Percentiles rank a stretch among this genome's conserved stretches.
Evolutionary conservation across 2,888 invertebrate genomes (phyloP).

Genomic region (Hypomecis punctinalis): DNA sequence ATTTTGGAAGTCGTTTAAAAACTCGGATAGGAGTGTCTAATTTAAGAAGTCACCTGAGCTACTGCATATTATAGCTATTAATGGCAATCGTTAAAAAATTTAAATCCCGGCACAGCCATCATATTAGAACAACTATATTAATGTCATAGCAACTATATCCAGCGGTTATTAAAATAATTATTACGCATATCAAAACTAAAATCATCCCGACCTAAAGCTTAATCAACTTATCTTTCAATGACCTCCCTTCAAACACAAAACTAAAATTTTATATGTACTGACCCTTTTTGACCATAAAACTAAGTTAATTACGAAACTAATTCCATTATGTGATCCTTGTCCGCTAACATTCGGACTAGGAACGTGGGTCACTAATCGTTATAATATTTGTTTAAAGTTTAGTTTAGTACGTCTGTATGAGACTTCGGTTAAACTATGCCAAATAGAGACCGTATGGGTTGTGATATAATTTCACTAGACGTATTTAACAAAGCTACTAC

Average conservation of each 20-base stretch:
- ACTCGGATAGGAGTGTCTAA: too few species aligned
- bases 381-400: constrained; percentile 43
- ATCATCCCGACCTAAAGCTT: constrained; percentile 7
- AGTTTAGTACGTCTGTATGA: constrained; percentile 23
- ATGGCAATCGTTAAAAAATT: too few species aligned
- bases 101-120: too few species aligned
- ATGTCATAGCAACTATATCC: neutral
- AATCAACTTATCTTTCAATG: constrained; percentile 28
- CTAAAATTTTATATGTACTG: constrained; percentile 63
- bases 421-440: constrained; percentile 8
- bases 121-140: neutral
- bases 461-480: neutral
- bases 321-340: constrained; percentile 64
- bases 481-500: too few species aligned
- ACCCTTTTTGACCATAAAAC: constrained; percentile 68
- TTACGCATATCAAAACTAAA: constrained; percentile 14
- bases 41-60: too few species aligned
- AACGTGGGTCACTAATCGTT: constrained; percentile 54
- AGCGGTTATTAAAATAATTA: constrained; percentile 1
- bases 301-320: constrained; percentile 73
- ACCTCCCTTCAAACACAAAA: constrained; percentile 50
- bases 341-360: constrained; percentile 49
- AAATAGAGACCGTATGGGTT: neutral
- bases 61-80: too few species aligned
- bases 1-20: too few species aligned